A percentile compares a stretch with the other conserved stretches of the same genome.
Conservation (phyloP, 2,113 vertebrate genomes). For the Phyllopteryx taeniolatus region DNA sequence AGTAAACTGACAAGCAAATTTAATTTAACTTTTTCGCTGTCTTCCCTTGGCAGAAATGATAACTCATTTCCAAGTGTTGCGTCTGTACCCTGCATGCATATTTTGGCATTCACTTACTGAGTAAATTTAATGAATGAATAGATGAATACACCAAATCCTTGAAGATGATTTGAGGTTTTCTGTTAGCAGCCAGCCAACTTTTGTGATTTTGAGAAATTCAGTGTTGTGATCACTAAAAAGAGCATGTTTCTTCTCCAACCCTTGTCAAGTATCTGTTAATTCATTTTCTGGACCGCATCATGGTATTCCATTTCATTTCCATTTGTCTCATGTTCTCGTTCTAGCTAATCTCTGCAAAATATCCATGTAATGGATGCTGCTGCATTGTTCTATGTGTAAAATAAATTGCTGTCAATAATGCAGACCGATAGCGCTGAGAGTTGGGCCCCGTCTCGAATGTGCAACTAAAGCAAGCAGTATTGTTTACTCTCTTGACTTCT, state of each 20-base stretch:
- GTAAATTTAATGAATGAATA: constrained; percentile 19
- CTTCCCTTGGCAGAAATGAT: constrained; percentile 18
- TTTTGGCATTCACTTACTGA: constrained; percentile 21
- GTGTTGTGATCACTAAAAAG: constrained; percentile 13
- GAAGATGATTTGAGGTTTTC: constrained; percentile 3
- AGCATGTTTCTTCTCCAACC: constrained; percentile 15
- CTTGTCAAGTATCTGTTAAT: constrained; percentile 28
- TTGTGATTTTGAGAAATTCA: not conserved
- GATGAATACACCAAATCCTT: constrained; percentile 21
- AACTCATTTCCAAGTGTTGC: constrained; percentile 21
- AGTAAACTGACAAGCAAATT: constrained; percentile 38
- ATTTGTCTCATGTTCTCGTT: constrained; percentile 30
- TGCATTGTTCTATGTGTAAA: constrained; percentile 50
- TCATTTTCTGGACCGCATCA: constrained; percentile 27
- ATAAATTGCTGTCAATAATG: constrained; percentile 60
- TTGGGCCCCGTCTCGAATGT: constrained; percentile 11
- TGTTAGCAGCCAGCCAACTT: constrained; percentile 1
- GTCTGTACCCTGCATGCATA: not conserved
- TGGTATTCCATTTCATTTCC: constrained; percentile 31
- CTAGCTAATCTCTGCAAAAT: constrained; percentile 47
- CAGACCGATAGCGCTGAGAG: constrained; percentile 45
- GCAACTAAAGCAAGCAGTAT: constrained; percentile 40
- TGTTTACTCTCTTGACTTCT: constrained; percentile 44
- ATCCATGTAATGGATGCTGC: constrained; percentile 45
- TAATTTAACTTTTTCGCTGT: constrained; percentile 27